phyloP scores from a whole-genome alignment of 1,140 invertebrate genomes.

The Drosophila willistoni region DNA sequence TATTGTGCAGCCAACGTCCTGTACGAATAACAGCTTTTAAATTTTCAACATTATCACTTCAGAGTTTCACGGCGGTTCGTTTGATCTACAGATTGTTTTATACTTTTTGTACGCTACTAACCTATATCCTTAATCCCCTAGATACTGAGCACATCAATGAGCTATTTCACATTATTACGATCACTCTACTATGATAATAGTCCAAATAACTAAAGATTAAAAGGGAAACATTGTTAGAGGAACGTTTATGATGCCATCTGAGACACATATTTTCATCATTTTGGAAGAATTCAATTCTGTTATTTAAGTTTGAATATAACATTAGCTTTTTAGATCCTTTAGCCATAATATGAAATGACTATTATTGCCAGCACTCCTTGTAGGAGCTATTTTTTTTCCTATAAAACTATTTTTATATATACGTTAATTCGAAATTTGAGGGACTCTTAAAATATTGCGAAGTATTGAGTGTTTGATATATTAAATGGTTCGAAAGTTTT shows the following conservation, averaged over 20 bases:
- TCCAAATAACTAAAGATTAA: conserved; percentile 25
- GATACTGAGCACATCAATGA: conserved; percentile 77
- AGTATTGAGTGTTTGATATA: not conserved
- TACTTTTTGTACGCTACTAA: not conserved
- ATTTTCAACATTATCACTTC: conserved; percentile 75
- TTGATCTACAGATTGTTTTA: not conserved
- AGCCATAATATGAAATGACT: no score
- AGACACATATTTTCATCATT: no score
- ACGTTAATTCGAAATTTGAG: not conserved
- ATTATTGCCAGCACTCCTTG: no score
- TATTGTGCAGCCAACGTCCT: conserved; percentile 73
- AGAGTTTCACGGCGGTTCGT: conserved; percentile 75
- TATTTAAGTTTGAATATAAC: no score
- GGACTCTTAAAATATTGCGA: not conserved
- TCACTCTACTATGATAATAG: conserved; percentile 69
- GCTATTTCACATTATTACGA: conserved; percentile 74
- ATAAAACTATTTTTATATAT: not conserved
- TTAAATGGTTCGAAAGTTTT: not conserved
- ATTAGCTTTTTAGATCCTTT: no score
- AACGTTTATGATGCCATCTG: no score
- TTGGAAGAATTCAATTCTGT: no score
- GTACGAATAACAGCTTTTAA: conserved; percentile 77
- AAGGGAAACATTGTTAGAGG: no score
- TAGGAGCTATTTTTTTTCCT: no score
- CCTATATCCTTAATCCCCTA: conserved; percentile 19